Base-by-base conservation (phyloP, 2,113 vertebrate species). In the Psophia crepitans region DNA sequence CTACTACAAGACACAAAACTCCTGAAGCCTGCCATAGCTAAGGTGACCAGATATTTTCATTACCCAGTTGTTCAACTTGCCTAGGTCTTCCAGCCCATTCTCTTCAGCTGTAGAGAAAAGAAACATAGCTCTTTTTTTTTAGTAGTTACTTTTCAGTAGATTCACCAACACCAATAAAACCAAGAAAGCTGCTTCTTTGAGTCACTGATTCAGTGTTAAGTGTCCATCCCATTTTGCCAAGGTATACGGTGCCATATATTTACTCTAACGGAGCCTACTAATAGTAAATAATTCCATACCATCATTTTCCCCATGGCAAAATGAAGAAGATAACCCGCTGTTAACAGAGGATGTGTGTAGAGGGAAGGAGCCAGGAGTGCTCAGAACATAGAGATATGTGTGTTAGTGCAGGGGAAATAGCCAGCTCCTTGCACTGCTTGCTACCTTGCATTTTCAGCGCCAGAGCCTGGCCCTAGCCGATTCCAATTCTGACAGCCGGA, bases 301-400 rank as follows among this genome's bases (percentile, higher is more conserved):
- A 53, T 80, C 82, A 37, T 90, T 80, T 96, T 89, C 78, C 33
- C 84, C 37, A 14, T 48, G 65, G 84, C 41, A 92, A 96, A 84
- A 33, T 24, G 85, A 89, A 69, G 84, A 83, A 94, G 96, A 94
- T 96, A 96, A 86, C 39, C 85, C 90, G 61, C 71, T 95, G 79
- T 61, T 90, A 76, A 49, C 61, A 76, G 94, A 84, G 89, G 65
- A 74, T 46, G 16, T 37, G 14, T 66, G 66, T 56, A 22, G 54
- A 46, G 54, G 64, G 41, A 90, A 46, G 39, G 8, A 33, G 39
- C n/a, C 32, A 13, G 35, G 13, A 19, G 22, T 86, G 68, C 66
- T 90, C 63, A 24, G 58, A 56, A 32, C 51, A 49, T 91, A 88
- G 89, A 91, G 68, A 33, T 60, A 8, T 1, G 3, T 58, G 81